Base-by-base conservation (phyloP, 2,888 invertebrate species). In the Arenicola marina region DNA sequence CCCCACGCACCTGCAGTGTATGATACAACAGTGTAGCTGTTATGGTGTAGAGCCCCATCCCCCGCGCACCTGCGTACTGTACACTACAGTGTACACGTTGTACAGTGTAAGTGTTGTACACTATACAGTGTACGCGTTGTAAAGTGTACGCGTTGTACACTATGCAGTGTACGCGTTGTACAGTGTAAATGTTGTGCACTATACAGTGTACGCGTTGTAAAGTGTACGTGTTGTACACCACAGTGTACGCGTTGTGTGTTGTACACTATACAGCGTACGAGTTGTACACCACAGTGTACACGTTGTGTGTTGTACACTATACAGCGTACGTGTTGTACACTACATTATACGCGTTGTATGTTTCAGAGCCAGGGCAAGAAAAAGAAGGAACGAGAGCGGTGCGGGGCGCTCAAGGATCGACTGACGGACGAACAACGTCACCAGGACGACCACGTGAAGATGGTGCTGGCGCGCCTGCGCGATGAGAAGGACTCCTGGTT, bases 351-450 rank as follows among this genome's bases (percentile, higher is more conserved):
- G 24, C 48, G 26, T 24, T 48, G 26, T 21, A n/a, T 63, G 64
- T 68, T 78, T 11, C 53, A 53, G 26, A 21, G 11, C 11, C 31
- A 89, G 24, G 89, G 90, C 29, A 95, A 94, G 81, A 90, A 92
- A 60, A 95, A 95, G 82, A 96, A 96, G 80, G 98, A 99, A 78
- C 92, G 92, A 75, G 98, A 99, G 78, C 88, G 95, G 1, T 92
- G 92, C 75, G 88, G 89, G 62, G 90, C 91, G 0, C 85, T 98
- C 55, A 91, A 95, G 76, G 95, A 95, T 59, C 97, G 96, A 81
- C 84, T 99, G 15, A 89, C 91, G 84, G 97, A 98, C 76, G 99
- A 99, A 85, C 91, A 91, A 72, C 91, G 91, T 67, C 92, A 92
- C 51, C 99, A 99, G 81, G 89, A 90, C 68, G 95, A 95, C 76